Conservation (phyloP, 2,113 vertebrate species). For the Alexandromys fortis region DNA sequence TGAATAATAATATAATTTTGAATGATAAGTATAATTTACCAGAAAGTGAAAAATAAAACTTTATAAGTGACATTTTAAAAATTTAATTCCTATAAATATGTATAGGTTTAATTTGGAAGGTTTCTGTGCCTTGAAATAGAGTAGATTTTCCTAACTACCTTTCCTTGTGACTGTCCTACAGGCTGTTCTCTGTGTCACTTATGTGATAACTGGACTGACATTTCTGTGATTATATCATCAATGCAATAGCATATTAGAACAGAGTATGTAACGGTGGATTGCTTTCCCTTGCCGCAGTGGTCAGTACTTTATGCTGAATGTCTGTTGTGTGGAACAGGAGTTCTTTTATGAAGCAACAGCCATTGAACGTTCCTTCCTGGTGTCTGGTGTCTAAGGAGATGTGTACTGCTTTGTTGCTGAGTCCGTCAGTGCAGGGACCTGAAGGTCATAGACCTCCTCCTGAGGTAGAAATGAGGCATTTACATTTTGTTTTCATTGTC, state of each 20-base stretch:
- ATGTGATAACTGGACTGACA: conserved; percentile 71
- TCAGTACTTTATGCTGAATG: conserved; percentile 73
- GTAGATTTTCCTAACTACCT: conserved; percentile 77
- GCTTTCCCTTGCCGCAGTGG: conserved; percentile 58
- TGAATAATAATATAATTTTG: conserved; percentile 60
- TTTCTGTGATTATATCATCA: conserved; percentile 82
- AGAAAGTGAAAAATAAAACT: conserved; percentile 79
- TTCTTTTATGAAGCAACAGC: conserved; percentile 62
- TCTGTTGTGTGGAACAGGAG: conserved; percentile 57
- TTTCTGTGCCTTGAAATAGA: conserved; percentile 84
- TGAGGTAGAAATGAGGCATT: conserved; percentile 71
- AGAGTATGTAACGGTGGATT: conserved; percentile 51
- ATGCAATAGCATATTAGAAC: conserved; percentile 75
- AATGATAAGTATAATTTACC: conserved; percentile 58
- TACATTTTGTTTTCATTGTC: conserved; percentile 62
- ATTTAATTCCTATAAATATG: conserved; percentile 78
- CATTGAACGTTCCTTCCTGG: conserved; percentile 37
- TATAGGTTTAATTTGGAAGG: conserved; percentile 81
- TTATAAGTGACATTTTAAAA: conserved; percentile 73
- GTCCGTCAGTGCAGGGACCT: conserved; percentile 67
- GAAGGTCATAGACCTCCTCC: conserved; percentile 68
- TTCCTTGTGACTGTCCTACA: conserved; percentile 73
- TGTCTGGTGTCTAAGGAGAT: conserved; percentile 71
- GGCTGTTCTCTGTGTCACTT: conserved; percentile 64
- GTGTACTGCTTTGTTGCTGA: conserved; percentile 63